These are phyloP conservation scores for Molorchus minor DNA, from an alignment of 2,888 invertebrate genomes.

Conservation along the genomic window DNA sequence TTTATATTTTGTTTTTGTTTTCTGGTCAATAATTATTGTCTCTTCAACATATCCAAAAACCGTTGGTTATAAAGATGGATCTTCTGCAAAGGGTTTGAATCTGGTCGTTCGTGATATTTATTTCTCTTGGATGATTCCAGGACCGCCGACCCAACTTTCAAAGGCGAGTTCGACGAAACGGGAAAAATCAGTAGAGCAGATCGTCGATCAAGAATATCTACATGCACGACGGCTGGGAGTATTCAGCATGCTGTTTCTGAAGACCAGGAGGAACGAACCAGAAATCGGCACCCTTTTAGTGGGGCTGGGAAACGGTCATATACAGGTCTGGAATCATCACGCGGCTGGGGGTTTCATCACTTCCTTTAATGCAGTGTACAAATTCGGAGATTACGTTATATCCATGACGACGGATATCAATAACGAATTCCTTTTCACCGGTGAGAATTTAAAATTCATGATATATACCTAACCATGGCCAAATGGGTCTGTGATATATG, in stretches of 20 bases:
- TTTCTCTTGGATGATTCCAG: background rate
- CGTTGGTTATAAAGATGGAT: too few species aligned
- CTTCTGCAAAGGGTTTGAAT: too few species aligned
- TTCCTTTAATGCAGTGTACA: constrained; percentile 76
- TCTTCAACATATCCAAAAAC: too few species aligned
- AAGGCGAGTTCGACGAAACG: background rate
- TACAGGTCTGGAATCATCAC: constrained; percentile 86
- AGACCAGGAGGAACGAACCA: constrained; percentile 65
- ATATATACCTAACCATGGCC: too few species aligned
- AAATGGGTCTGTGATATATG: too few species aligned
- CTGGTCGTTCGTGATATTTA: too few species aligned
- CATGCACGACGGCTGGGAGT: constrained; percentile 68
- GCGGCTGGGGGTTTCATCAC: constrained; percentile 75
- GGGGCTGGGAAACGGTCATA: constrained; percentile 77
- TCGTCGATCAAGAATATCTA: constrained; percentile 49
- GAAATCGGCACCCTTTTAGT: constrained; percentile 73
- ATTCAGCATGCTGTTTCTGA: constrained; percentile 74
- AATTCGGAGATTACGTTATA: constrained; percentile 72
- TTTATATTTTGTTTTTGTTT: too few species aligned
- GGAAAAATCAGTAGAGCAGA: background rate
- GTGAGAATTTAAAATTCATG: too few species aligned
- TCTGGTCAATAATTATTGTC: too few species aligned
- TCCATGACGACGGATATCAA: constrained; percentile 75
- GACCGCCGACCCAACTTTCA: constrained; percentile 55
- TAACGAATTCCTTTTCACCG: constrained; percentile 78